phyloP scores from a whole-genome alignment of 1,140 invertebrate genomes.

The Rhagoletis zephyria region DNA sequence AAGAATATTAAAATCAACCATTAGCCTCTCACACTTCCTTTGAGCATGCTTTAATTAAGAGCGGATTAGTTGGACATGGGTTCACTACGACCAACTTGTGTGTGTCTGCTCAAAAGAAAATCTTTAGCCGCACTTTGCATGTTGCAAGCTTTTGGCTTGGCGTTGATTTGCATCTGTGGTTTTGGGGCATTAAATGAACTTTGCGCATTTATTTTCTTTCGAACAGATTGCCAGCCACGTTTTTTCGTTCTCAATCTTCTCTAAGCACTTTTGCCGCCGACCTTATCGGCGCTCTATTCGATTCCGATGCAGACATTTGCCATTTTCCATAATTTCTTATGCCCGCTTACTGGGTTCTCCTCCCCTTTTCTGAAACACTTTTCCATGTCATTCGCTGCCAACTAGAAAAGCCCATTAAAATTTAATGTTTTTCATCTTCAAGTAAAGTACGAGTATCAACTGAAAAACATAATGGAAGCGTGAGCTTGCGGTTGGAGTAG shows the following conservation, averaged over 20 bases:
- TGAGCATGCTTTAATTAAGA: constrained; percentile 70
- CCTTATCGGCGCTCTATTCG: constrained; percentile 16
- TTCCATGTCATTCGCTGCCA: constrained; percentile 37
- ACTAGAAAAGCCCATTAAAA: constrained; percentile 47
- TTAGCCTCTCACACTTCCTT: background rate
- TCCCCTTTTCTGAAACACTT: background rate
- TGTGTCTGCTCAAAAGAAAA: background rate
- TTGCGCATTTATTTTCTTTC: constrained; percentile 49
- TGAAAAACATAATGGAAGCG: background rate
- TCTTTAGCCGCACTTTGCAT: background rate
- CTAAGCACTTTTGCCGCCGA: background rate
- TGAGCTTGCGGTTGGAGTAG: constrained; percentile 5
- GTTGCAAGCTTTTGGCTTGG: background rate
- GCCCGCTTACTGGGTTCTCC: background rate
- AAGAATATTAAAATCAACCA: constrained; percentile 52
- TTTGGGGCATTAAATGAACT: constrained; percentile 55
- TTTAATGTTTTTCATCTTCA: constrained; percentile 51
- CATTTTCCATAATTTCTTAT: constrained; percentile 41
- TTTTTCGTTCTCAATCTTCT: background rate
- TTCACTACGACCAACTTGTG: constrained; percentile 44
- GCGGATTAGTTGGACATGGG: constrained; percentile 72
- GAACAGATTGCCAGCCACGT: background rate
- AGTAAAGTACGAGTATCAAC: background rate
- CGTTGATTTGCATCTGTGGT: constrained; percentile 56
- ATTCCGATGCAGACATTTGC: constrained; percentile 48